A percentile compares a stretch with the other conserved stretches of the same genome.
Conservation (phyloP, 1,140 invertebrate species). For the Papilio glaucus region DNA sequence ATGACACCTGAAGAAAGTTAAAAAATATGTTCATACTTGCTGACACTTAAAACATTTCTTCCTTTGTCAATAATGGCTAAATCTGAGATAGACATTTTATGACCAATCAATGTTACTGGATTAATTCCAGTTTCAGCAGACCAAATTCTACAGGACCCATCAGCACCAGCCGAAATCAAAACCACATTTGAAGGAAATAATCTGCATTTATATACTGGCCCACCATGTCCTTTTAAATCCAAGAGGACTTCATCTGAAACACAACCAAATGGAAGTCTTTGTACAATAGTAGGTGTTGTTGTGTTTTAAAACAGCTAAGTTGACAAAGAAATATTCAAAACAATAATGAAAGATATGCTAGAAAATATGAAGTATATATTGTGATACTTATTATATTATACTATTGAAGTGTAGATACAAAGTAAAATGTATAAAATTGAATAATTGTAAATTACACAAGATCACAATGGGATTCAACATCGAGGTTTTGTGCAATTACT, state of each 20-base stretch:
- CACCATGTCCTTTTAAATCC: constrained; percentile 86
- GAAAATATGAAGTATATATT: no score
- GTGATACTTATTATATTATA: no score
- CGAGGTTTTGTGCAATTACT: no score
- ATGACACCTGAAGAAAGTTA: no score
- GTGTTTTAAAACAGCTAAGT: no score
- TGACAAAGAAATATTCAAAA: no score
- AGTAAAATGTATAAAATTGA: no score
- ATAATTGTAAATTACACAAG: no score
- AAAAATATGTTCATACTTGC: constrained; percentile 79
- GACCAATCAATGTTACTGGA: constrained; percentile 87
- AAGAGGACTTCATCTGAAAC: constrained; percentile 81
- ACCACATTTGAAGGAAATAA: constrained; percentile 90
- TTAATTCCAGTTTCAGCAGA: constrained; percentile 87
- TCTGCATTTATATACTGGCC: constrained; percentile 87
- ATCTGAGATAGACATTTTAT: constrained; percentile 87
- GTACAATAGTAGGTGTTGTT: no score
- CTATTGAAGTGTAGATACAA: no score
- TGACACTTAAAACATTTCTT: constrained; percentile 88
- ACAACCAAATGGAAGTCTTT: constrained; percentile 35
- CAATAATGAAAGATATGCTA: no score
- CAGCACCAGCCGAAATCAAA: constrained; percentile 87
- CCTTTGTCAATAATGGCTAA: constrained; percentile 88
- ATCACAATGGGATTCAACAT: no score
- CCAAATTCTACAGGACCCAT: constrained; percentile 89